These are phyloP conservation scores for Orchestes rusci DNA, from an alignment of 2,888 invertebrate species.

Conservation along the genomic window DNA sequence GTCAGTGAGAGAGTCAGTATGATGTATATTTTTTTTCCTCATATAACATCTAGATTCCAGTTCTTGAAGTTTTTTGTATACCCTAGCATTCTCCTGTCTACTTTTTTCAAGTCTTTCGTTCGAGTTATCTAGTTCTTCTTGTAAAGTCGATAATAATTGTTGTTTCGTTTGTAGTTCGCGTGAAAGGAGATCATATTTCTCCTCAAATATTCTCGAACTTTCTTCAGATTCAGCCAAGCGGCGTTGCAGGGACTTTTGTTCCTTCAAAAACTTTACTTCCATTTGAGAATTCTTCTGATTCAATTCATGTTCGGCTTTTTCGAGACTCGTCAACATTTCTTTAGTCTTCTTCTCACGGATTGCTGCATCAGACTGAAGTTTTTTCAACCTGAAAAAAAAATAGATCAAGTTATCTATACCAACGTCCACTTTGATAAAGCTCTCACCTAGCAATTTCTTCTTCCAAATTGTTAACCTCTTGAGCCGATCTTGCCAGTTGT, in stretches of 20 bases:
- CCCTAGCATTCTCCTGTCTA: conserved; percentile 68
- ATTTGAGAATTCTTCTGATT: conserved; percentile 63
- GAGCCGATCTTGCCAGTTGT: conserved; percentile 56
- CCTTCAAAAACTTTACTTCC: conserved; percentile 62
- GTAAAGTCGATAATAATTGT: conserved; percentile 57
- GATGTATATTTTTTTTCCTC: conserved; percentile 56
- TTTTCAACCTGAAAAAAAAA: conserved; percentile 50
- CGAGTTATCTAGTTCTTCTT: conserved; percentile 59
- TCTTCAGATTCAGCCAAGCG: conserved; percentile 59
- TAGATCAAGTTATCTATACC: not conserved
- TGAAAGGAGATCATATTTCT: conserved; percentile 57
- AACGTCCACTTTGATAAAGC: not conserved
- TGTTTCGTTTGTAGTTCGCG: conserved; percentile 60
- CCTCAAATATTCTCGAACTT: conserved; percentile 58
- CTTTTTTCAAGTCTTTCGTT: conserved; percentile 61
- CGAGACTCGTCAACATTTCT: conserved; percentile 66
- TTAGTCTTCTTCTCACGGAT: conserved; percentile 69
- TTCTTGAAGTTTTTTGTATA: conserved; percentile 66
- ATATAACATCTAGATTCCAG: conserved; percentile 54
- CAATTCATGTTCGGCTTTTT: conserved; percentile 70
- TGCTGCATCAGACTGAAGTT: conserved; percentile 62
- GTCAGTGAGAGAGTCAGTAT: conserved; percentile 68
- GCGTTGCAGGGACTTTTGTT: conserved; percentile 44
- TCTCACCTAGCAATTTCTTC: conserved; percentile 55
- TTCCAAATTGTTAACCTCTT: conserved; percentile 59